Percentiles rank a stretch among this genome's conserved stretches.
phyloP scores from a whole-genome alignment of 2,888 invertebrate species.

The Gasteruption jaculator region DNA sequence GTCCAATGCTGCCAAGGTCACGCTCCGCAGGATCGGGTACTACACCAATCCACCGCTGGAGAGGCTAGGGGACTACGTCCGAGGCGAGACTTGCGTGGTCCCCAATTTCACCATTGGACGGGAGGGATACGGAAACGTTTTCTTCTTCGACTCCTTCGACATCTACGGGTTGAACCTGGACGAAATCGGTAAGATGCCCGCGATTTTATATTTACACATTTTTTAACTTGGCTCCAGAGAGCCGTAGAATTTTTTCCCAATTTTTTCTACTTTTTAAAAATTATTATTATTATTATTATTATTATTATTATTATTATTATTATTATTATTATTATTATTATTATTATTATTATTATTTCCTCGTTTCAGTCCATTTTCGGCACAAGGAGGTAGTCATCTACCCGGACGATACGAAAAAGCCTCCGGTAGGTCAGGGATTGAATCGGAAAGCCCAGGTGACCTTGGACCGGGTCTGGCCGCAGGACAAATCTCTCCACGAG shows the following conservation, averaged over 20 bases:
- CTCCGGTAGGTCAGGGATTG: conserved; percentile 79
- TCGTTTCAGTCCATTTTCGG: conserved; percentile 77
- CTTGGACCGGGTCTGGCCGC: conserved; percentile 91
- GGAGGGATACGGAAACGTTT: conserved; percentile 85
- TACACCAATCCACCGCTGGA: conserved; percentile 86
- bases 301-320: no score
- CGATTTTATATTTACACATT: neutral
- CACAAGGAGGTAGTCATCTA: conserved; percentile 94
- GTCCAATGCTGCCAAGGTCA: conserved; percentile 72
- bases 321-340: no score
- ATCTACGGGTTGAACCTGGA: conserved; percentile 84
- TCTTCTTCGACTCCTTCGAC: conserved; percentile 79
- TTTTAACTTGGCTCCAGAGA: neutral
- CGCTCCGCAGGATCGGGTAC: conserved; percentile 76
- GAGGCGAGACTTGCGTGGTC: conserved; percentile 74
- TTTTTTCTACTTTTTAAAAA: neutral
- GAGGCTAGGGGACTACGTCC: conserved; percentile 69
- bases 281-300: neutral
- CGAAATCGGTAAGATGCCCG: conserved; percentile 64
- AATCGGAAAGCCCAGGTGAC: conserved; percentile 91
- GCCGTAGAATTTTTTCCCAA: no score
- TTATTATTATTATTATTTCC: neutral
- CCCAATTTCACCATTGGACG: conserved; percentile 86
- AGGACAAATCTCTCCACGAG: conserved; percentile 75
- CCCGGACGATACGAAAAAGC: conserved; percentile 85